Evolutionary conservation across 2,888 invertebrate species (phyloP).

Genomic region (Hymenopus coronatus): DNA sequence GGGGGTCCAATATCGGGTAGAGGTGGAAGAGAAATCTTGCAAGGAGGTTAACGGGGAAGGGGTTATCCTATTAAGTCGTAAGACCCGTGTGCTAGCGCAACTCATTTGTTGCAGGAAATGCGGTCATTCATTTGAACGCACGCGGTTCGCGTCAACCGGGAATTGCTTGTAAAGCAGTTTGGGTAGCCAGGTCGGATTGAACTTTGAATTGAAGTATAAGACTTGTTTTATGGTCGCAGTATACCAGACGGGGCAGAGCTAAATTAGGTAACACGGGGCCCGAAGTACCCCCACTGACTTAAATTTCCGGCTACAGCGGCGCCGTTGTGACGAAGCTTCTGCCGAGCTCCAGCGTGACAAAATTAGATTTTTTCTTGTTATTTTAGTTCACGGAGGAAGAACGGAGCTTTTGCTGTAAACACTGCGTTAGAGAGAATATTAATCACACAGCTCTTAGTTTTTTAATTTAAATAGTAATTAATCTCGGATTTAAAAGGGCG

Average conservation of each 20-base stretch:
- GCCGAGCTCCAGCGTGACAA: not conserved
- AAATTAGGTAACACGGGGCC: not conserved
- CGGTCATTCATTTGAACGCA: slow-evolving; percentile 19
- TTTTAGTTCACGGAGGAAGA: too few species aligned
- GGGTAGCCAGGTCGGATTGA: not conserved
- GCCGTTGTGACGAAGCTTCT: not conserved
- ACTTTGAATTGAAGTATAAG: not conserved
- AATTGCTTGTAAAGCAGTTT: slow-evolving; percentile 1
- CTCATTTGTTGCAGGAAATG: slow-evolving; percentile 23
- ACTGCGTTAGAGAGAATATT: too few species aligned
- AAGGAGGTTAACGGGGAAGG: not conserved
- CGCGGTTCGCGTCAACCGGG: not conserved
- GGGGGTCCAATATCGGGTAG: not conserved
- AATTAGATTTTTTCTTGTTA: not conserved
- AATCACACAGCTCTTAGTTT: too few species aligned
- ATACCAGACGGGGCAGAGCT: not conserved
- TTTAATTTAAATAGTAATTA: too few species aligned
- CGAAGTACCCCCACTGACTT: not conserved
- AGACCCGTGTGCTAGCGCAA: not conserved
- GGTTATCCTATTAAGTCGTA: not conserved
- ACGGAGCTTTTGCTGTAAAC: too few species aligned
- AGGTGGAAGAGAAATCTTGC: not conserved
- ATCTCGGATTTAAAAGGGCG: too few species aligned
- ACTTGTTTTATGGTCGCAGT: not conserved
- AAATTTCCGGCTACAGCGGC: not conserved